phyloP scores from a whole-genome alignment of 2,888 invertebrate species.

The Orthonevra nobilis region DNA sequence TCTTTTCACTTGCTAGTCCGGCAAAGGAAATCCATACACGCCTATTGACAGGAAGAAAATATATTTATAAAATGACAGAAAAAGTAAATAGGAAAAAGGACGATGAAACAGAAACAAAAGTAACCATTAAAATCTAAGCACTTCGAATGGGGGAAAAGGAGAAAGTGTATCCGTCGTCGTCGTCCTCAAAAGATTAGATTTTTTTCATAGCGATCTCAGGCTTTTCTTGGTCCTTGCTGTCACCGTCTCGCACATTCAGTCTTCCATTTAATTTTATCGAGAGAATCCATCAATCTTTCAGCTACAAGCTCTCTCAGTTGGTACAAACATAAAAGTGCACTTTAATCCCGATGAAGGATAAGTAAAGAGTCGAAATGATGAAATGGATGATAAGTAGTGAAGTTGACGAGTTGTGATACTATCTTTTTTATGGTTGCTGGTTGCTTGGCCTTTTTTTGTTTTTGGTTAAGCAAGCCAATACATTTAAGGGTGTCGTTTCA shows the following conservation, averaged over 20 bases:
- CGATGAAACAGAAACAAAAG: background rate
- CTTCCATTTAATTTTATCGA: slow-evolving; percentile 49
- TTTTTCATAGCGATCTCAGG: slow-evolving; percentile 7
- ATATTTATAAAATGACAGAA: background rate
- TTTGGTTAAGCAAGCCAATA: too few relatives aligned
- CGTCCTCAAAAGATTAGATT: slow-evolving; percentile 34
- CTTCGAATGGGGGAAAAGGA: slow-evolving; percentile 10
- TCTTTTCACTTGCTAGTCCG: slow-evolving; percentile 11
- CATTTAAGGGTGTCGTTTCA: too few relatives aligned
- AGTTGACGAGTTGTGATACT: too few relatives aligned
- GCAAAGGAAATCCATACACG: slow-evolving; percentile 15
- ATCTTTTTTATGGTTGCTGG: too few relatives aligned
- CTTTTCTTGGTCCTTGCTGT: background rate
- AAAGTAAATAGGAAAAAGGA: background rate
- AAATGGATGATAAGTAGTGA: slow-evolving; percentile 34
- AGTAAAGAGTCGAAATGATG: slow-evolving; percentile 14
- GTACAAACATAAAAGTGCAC: slow-evolving; percentile 41
- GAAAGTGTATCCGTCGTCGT: slow-evolving; percentile 41
- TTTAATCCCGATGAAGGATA: slow-evolving; percentile 33
- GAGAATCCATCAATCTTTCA: slow-evolving; percentile 54
- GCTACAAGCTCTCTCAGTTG: slow-evolving; percentile 1
- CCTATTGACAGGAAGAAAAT: slow-evolving; percentile 15
- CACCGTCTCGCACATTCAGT: background rate
- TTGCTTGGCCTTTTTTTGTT: too few relatives aligned
- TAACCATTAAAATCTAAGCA: slow-evolving; percentile 35